A percentile compares a stretch with the other conserved stretches of the same genome.
phyloP scores from a whole-genome alignment of 2,797 vertebrate species.

The Sebastolobus altivelis region DNA sequence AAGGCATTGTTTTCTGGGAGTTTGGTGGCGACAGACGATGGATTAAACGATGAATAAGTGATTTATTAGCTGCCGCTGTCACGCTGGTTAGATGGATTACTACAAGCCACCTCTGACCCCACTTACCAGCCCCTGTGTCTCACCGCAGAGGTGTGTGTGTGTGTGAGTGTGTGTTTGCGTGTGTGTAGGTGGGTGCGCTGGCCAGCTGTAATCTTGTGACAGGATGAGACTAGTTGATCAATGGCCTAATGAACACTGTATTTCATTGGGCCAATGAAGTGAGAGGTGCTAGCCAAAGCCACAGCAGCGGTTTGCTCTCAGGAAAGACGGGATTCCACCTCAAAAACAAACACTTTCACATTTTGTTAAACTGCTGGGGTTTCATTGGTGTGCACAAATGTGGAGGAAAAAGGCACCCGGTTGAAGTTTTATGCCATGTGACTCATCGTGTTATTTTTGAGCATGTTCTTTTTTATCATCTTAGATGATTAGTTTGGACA shows the following conservation, averaged over 20 bases:
- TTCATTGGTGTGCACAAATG: not conserved
- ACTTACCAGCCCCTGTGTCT: conserved; percentile 84
- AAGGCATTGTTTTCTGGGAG: conserved; percentile 83
- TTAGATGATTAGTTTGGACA: not conserved
- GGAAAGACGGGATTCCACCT: conserved; percentile 17
- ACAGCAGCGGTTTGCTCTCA: conserved; percentile 46
- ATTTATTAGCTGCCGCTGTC: conserved; percentile 91
- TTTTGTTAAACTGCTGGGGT: conserved; percentile 11
- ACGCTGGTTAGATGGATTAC: conserved; percentile 90
- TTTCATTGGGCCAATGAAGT: conserved; percentile 87
- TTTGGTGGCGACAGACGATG: conserved; percentile 84
- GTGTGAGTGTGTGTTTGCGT: conserved; percentile 55
- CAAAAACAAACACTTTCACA: conserved; percentile 38
- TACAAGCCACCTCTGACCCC: conserved; percentile 88
- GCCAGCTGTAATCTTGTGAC: conserved; percentile 88
- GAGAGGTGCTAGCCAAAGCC: conserved; percentile 60
- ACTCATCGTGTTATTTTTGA: not conserved
- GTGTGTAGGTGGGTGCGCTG: conserved; percentile 74
- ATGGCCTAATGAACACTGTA: conserved; percentile 88
- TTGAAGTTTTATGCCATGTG: not conserved
- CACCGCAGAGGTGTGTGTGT: conserved; percentile 71
- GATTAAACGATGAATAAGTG: conserved; percentile 91
- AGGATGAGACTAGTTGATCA: conserved; percentile 89
- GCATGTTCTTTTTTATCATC: not conserved
- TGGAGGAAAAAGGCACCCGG: not conserved